These are phyloP conservation scores for Phymatocera aterrima DNA, from an alignment of 2,888 invertebrate species.

Conservation along the genomic window DNA sequence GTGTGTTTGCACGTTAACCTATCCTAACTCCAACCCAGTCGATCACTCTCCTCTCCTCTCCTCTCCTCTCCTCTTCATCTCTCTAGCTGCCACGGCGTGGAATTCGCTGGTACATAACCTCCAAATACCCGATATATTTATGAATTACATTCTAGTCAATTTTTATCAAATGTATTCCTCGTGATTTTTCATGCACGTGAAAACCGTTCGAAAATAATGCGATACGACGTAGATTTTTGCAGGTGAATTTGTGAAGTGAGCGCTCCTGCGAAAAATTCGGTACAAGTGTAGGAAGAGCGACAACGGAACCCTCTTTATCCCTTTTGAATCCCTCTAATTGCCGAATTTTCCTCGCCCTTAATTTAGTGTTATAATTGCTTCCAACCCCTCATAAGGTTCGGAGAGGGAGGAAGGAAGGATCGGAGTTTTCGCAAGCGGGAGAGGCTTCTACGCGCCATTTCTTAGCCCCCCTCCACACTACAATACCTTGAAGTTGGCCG, in stretches of 20 bases:
- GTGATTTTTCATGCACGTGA: too few relatives aligned
- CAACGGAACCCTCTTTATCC: conserved; percentile 67
- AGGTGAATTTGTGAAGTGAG: too few relatives aligned
- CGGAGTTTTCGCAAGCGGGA: conserved; percentile 46
- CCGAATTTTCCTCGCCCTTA: conserved; percentile 73
- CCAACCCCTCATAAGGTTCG: conserved; percentile 61
- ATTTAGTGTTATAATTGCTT: conserved; percentile 73
- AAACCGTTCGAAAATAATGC: too few relatives aligned
- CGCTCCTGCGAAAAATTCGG: too few relatives aligned
- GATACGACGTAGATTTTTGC: too few relatives aligned
- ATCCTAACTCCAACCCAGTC: conserved; percentile 42
- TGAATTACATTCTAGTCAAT: too few relatives aligned
- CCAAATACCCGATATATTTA: too few relatives aligned
- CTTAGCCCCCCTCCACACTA: conserved; percentile 58
- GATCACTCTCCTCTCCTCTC: conserved; percentile 31
- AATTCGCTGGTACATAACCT: conserved; percentile 19
- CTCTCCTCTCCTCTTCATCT: neutral
- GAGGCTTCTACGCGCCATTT: conserved; percentile 50
- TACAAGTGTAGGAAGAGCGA: too few relatives aligned
- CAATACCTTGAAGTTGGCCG: conserved; percentile 40
- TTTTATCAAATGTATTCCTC: too few relatives aligned
- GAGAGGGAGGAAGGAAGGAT: conserved; percentile 51
- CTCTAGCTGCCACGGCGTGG: neutral
- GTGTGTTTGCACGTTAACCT: conserved; percentile 45
- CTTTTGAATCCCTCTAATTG: conserved; percentile 72